Percentiles rank a stretch among this genome's conserved stretches.
These are phyloP conservation scores for Spisula solida DNA, from an alignment of 2,888 invertebrate species.

Conservation along the genomic window DNA sequence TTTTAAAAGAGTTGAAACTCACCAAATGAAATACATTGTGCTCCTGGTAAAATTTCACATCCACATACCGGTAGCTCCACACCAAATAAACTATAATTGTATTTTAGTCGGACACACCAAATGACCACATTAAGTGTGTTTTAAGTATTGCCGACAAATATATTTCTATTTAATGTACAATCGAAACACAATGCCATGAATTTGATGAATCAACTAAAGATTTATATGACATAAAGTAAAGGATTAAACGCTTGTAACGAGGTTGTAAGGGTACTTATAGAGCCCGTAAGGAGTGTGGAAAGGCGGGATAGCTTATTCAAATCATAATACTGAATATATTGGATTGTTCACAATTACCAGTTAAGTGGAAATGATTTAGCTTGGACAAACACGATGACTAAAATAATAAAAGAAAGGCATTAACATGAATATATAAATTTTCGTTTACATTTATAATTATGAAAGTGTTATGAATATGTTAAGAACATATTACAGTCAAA, in stretches of 20 bases:
- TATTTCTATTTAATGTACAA: neutral
- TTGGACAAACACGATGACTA: neutral
- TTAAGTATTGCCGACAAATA: neutral
- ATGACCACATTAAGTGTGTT: neutral
- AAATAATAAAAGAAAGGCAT: too few species aligned
- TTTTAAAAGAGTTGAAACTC: too few species aligned
- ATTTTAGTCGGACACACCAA: neutral
- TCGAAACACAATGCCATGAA: neutral
- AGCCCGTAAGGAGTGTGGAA: neutral
- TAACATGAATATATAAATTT: too few species aligned
- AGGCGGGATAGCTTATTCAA: neutral
- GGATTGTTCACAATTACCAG: neutral
- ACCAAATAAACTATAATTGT: neutral
- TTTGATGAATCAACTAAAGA: neutral
- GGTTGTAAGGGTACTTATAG: neutral
- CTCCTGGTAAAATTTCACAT: too few species aligned
- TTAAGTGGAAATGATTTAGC: neutral
- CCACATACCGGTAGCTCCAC: too few species aligned
- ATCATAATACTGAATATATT: neutral
- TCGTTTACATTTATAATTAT: too few species aligned
- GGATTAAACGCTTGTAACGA: neutral
- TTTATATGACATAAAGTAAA: constrained; percentile 9
- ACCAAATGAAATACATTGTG: too few species aligned
- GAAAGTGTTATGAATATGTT: too few species aligned
- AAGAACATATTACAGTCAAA: too few species aligned